phyloP scores from a whole-genome alignment of 1,140 invertebrate genomes.

The Ephestia elutella region DNA sequence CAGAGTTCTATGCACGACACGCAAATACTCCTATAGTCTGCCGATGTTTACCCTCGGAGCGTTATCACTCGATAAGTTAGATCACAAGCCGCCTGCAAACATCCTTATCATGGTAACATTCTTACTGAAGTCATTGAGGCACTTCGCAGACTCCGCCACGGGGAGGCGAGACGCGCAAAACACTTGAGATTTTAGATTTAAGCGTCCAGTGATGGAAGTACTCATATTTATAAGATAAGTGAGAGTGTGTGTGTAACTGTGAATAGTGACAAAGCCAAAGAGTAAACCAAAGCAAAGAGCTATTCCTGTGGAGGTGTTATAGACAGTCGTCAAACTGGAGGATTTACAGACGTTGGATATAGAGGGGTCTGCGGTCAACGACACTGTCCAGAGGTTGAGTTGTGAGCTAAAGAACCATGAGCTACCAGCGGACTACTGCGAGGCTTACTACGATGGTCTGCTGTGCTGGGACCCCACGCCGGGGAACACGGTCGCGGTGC shows the following conservation, averaged over 20 bases:
- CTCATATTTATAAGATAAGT: conserved; percentile 17
- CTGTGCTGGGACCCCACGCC: conserved; percentile 86
- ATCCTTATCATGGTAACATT: conserved; percentile 69
- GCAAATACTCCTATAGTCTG: conserved; percentile 65
- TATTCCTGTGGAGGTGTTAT: conserved; percentile 30
- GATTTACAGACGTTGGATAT: conserved; percentile 59
- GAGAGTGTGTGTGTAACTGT: not conserved
- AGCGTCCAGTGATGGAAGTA: conserved; percentile 30
- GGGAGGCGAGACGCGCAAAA: conserved; percentile 33
- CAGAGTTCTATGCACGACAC: conserved; percentile 59
- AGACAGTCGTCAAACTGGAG: conserved; percentile 56
- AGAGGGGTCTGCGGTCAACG: conserved; percentile 48
- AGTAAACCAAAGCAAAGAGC: conserved; percentile 40
- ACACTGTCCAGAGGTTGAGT: conserved; percentile 38
- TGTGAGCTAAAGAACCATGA: conserved; percentile 48
- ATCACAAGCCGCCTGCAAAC: conserved; percentile 67
- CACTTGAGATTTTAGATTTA: conserved; percentile 30
- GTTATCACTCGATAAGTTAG: conserved; percentile 72
- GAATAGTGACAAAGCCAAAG: conserved; percentile 38
- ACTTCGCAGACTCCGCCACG: conserved; percentile 49
- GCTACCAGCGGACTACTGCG: conserved; percentile 67
- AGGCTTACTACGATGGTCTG: conserved; percentile 80
- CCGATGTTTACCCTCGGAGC: conserved; percentile 61
- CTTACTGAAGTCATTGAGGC: conserved; percentile 48
- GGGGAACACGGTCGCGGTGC: conserved; percentile 75